Percentiles rank a stretch among this genome's conserved stretches.
These are phyloP conservation scores for Aphidius gifuensis DNA, from an alignment of 1,140 invertebrate species.

Conservation along the genomic window DNA sequence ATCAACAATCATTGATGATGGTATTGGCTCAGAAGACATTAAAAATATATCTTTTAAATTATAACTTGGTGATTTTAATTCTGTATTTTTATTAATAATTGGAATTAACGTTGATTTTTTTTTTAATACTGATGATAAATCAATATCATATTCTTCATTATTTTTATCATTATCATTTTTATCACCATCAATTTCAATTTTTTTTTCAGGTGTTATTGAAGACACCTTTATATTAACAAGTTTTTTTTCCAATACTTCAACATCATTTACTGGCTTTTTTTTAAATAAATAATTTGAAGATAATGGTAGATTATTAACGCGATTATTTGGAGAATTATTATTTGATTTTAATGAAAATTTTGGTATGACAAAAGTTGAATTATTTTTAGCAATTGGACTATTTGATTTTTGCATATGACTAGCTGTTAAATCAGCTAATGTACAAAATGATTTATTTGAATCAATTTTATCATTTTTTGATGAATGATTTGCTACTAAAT, in stretches of 20 bases:
- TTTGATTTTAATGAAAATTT: conserved; percentile 30
- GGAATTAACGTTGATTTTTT: conserved; percentile 12
- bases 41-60: conserved; percentile 11
- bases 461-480: conserved; percentile 11
- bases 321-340: background rate
- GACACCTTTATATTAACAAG: background rate
- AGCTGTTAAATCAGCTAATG: conserved; percentile 42
- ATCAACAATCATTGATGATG: conserved; percentile 4
- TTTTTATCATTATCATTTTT: conserved; percentile 2
- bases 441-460: conserved; percentile 33
- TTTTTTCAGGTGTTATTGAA: background rate
- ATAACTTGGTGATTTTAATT: conserved; percentile 13
- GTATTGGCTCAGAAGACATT: conserved; percentile 11
- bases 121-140: conserved; percentile 37
- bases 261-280: background rate
- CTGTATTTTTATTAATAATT: conserved; percentile 18
- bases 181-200: background rate
- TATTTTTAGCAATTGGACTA: background rate
- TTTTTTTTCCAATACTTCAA: background rate
- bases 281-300: background rate
- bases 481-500: conserved; percentile 27
- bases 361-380: conserved; percentile 35
- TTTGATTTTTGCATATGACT: conserved; percentile 43
- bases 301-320: background rate
- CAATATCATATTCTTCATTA: conserved; percentile 29